Evolutionary conservation across 2,888 invertebrate species (phyloP), one percentile per base, ranked within the genome.

Genomic region (Cactoblastis cactorum): DNA sequence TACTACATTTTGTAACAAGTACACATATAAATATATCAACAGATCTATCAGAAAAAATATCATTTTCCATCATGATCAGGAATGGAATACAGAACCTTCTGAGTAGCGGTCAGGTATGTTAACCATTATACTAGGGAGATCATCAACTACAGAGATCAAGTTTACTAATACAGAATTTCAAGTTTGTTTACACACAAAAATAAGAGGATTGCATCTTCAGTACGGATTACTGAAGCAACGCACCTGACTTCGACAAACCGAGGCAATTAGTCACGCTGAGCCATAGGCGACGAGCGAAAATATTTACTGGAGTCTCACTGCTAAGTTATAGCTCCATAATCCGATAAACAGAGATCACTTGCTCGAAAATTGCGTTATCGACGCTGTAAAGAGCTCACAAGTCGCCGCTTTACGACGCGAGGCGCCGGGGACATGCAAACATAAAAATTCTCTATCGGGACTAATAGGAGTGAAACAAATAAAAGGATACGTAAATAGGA

Each of bases 401-500:
- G 82, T 84, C 83, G 85, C 71, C 86, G 74, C 83, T 89, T 89
- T 89, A 88, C 86, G 88, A 88, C 77, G 75, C 76, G 76, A 79
- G 80, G 75, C 83, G 80, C 64, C 82, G 76, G 71, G 80, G 77
- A 71, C 83, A 81, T 81, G 83, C 82, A 83, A 83, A 87, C 88
- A 89, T 89, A 89, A 89, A 88, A 89, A 89, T 86, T 85, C 85
- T 88, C 85, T 88, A 88, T 88, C 85, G 87, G 74, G 85, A 86
- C 88, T 88, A 89, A 88, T 88, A 89, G 88, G 80, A 86, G 71
- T 67, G 83, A 86, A 87, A 88, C 88, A 88, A 89, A 89, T 88
- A 89, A 88, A 89, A 88, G 82, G 84, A 88, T 87, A 87, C 88
- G 88, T 87, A 89, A 88, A 88, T 86, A 88, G 85, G 78, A 81